A percentile compares a stretch with the other conserved stretches of the same genome.
Conservation (phyloP, 1,140 invertebrate genomes). For the Drosophila varians region DNA sequence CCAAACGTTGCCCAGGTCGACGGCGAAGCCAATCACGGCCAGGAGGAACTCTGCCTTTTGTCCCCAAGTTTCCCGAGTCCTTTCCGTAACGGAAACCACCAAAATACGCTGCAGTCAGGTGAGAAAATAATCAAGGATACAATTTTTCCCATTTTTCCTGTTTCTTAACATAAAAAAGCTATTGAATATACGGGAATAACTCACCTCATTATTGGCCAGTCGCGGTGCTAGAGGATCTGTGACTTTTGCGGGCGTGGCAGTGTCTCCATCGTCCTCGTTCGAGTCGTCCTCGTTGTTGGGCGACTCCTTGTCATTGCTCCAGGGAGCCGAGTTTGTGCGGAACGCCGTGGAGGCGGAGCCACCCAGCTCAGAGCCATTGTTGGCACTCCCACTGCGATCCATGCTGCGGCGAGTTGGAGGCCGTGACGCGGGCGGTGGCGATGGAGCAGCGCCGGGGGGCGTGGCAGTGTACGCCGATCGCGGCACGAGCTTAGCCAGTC, state of each 20-base stretch:
- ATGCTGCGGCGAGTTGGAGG: constrained; percentile 30
- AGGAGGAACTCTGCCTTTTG: constrained; percentile 95
- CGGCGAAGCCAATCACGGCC: constrained; percentile 94
- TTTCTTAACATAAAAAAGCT: too few species aligned
- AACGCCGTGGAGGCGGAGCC: constrained; percentile 17
- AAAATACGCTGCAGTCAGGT: constrained; percentile 83
- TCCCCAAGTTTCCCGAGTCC: constrained; percentile 88
- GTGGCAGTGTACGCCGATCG: constrained; percentile 71
- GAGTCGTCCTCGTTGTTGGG: constrained; percentile 75
- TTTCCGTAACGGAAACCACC: constrained; percentile 87
- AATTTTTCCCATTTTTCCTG: too few species aligned
- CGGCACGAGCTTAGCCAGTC: constrained; percentile 68
- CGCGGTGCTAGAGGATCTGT: constrained; percentile 79
- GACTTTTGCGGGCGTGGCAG: constrained; percentile 73
- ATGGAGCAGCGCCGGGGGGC: constrained; percentile 27
- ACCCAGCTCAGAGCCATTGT: constrained; percentile 69
- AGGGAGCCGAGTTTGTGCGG: constrained; percentile 51
- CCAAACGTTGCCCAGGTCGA: constrained; percentile 93
- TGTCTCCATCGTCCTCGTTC: constrained; percentile 76
- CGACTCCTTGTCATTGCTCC: constrained; percentile 78
- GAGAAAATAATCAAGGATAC: not conserved
- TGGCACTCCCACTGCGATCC: constrained; percentile 69
- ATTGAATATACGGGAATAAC: not conserved
- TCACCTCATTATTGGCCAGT: constrained; percentile 73
- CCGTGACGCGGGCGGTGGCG: constrained; percentile 14